These are phyloP conservation scores for Ypsolopha scabrella DNA, from an alignment of 2,888 invertebrate genomes.

Conservation along the genomic window DNA sequence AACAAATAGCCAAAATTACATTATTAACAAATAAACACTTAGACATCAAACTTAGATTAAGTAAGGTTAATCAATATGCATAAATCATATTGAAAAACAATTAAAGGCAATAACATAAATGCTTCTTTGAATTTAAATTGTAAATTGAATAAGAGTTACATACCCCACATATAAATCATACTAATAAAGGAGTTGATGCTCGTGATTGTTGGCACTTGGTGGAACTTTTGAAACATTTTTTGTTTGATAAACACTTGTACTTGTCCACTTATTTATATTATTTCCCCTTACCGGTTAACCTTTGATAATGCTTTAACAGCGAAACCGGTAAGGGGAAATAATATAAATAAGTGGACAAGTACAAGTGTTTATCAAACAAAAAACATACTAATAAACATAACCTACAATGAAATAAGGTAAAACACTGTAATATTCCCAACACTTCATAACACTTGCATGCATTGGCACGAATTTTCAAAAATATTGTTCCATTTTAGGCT, in stretches of 20 bases:
- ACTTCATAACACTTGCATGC: conserved; percentile 10
- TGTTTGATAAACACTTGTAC: too few species aligned
- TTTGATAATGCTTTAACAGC: too few species aligned
- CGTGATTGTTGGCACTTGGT: too few species aligned
- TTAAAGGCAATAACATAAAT: conserved; percentile 4
- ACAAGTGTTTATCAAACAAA: too few species aligned
- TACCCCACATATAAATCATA: conserved; percentile 3
- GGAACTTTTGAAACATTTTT: too few species aligned
- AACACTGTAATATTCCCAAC: not conserved
- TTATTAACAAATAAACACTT: not conserved
- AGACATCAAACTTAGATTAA: not conserved
- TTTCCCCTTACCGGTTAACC: too few species aligned
- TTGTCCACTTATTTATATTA: too few species aligned
- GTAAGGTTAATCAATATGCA: not conserved
- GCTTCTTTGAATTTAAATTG: conserved; percentile 13
- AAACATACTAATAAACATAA: conserved; percentile 5
- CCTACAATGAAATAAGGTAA: too few species aligned
- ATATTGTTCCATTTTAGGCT: conserved; percentile 22
- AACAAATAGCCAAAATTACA: not conserved
- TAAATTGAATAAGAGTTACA: conserved; percentile 4
- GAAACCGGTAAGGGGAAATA: too few species aligned
- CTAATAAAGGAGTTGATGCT: too few species aligned
- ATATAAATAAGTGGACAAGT: too few species aligned
- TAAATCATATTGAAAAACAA: conserved; percentile 8
- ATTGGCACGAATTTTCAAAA: conserved; percentile 50